Conservation (phyloP, 1,140 invertebrate species). For the Pectinophora gossypiella region DNA sequence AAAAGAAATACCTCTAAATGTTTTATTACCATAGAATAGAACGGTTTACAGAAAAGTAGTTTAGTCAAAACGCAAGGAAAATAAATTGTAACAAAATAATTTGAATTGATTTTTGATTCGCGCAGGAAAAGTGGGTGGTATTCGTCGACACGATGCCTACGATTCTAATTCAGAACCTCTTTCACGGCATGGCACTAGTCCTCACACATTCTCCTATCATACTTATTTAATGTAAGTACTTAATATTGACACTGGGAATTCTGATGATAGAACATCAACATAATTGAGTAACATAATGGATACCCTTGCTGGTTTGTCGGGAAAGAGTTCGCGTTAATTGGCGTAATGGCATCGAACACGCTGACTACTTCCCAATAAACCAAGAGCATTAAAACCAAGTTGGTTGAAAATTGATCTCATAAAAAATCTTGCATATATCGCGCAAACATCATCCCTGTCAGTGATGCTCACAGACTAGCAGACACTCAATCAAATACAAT, state of each 20-base stretch:
- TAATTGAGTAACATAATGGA: too few relatives aligned
- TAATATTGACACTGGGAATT: conserved; percentile 25
- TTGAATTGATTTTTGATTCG: conserved; percentile 54
- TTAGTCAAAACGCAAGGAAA: conserved; percentile 53
- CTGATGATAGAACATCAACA: too few relatives aligned
- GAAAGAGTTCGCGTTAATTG: too few relatives aligned
- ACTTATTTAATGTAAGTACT: conserved; percentile 56
- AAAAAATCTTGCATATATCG: conserved; percentile 69
- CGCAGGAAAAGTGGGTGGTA: conserved; percentile 71
- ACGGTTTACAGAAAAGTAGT: conserved; percentile 63
- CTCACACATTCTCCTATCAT: conserved; percentile 72
- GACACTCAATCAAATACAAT: conserved; percentile 40
- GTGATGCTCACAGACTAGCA: conserved; percentile 74
- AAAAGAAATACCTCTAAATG: conserved; percentile 40
- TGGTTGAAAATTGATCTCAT: too few relatives aligned
- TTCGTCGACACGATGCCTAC: conserved; percentile 69
- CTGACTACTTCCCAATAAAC: too few relatives aligned
- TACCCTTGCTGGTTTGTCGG: too few relatives aligned
- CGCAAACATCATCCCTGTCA: conserved; percentile 72
- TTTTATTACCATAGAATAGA: conserved; percentile 66
- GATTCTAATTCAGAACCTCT: conserved; percentile 72
- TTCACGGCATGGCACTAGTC: conserved; percentile 74
- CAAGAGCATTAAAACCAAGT: too few relatives aligned
- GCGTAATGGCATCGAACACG: too few relatives aligned
- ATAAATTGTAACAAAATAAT: conserved; percentile 64